These are phyloP conservation scores for Ophioninae sp. DNA, from an alignment of 2,888 invertebrate species.

Conservation along the genomic window DNA sequence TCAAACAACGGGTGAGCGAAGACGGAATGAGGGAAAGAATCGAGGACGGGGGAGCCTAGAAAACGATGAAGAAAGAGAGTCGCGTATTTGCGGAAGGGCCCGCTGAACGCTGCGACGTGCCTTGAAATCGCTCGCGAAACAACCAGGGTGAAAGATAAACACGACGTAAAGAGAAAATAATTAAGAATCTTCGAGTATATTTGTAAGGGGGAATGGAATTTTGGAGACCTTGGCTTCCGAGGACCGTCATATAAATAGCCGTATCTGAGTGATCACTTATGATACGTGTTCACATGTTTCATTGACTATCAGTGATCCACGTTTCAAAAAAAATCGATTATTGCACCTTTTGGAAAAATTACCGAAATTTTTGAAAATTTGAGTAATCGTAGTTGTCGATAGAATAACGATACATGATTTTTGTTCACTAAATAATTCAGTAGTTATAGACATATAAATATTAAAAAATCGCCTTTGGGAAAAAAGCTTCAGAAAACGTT, in stretches of 20 bases:
- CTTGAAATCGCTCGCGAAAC: conserved; percentile 54
- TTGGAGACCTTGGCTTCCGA: background rate
- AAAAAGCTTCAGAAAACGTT: too few species aligned
- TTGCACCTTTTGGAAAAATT: too few species aligned
- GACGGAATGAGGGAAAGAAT: conserved; percentile 24
- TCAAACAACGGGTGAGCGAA: conserved; percentile 30
- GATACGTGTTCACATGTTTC: background rate
- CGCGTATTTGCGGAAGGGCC: conserved; percentile 57
- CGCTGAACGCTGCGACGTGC: conserved; percentile 58
- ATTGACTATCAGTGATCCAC: too few species aligned
- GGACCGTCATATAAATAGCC: background rate
- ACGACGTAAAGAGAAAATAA: conserved; percentile 61
- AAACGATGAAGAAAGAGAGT: conserved; percentile 45
- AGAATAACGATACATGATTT: too few species aligned
- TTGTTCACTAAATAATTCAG: too few species aligned
- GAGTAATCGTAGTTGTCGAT: too few species aligned
- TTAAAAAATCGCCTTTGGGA: too few species aligned
- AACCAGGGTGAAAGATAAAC: conserved; percentile 57
- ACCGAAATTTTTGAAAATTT: too few species aligned
- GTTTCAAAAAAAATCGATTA: too few species aligned
- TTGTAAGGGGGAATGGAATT: background rate
- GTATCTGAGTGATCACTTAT: background rate
- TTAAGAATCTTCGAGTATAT: conserved; percentile 56
- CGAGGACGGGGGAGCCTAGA: conserved; percentile 1
- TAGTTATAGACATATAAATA: too few species aligned